These are phyloP conservation scores for Drosophila ogumai DNA, from an alignment of 1,140 invertebrate genomes.

Conservation along the genomic window DNA sequence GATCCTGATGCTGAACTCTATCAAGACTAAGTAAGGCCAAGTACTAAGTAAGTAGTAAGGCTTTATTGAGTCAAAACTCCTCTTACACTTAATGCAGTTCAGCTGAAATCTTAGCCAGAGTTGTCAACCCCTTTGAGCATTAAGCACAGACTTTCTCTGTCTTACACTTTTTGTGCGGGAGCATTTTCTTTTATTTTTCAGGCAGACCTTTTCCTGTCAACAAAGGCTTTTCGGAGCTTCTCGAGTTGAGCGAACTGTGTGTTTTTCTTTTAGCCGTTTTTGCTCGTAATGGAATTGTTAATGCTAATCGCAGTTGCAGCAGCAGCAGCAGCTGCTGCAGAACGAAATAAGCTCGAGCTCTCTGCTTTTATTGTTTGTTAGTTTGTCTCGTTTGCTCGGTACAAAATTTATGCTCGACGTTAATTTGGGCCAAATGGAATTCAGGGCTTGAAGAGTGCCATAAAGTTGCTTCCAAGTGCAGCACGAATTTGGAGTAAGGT, in stretches of 20 bases:
- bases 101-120: slow-evolving; percentile 12
- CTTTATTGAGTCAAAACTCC: background rate
- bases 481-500: slow-evolving; percentile 20
- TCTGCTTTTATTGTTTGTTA: slow-evolving; percentile 33
- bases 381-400: slow-evolving; percentile 31
- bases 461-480: slow-evolving; percentile 43
- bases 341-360: slow-evolving; percentile 11
- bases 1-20: background rate
- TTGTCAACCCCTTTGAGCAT: slow-evolving; percentile 28
- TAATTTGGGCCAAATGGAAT: slow-evolving; percentile 56
- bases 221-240: slow-evolving; percentile 48
- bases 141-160: background rate
- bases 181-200: background rate
- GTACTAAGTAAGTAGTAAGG: background rate
- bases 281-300: slow-evolving; percentile 77
- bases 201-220: slow-evolving; percentile 44
- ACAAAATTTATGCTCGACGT: slow-evolving; percentile 49
- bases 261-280: slow-evolving; percentile 36
- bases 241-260: slow-evolving; percentile 40
- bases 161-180: background rate
- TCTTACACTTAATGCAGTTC: background rate
- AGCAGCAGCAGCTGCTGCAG: slow-evolving; percentile 20
- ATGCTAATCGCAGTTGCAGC: slow-evolving; percentile 54
- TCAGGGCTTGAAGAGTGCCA: slow-evolving; percentile 33
- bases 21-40: background rate